These are phyloP conservation scores for Chromis chromis DNA, from an alignment of 2,797 vertebrate species.

Conservation along the genomic window DNA sequence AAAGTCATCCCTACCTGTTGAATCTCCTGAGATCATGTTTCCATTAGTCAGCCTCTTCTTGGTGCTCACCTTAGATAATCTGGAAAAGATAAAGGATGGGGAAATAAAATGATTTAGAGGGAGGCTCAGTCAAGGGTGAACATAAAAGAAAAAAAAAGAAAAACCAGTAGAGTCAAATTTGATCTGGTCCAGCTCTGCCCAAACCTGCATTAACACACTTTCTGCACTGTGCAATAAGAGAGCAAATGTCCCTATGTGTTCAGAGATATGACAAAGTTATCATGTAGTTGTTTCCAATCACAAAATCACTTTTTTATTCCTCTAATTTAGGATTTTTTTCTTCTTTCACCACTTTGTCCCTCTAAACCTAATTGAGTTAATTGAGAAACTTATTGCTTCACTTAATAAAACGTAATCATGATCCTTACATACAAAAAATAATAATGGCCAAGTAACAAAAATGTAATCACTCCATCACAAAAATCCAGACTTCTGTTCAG, in stretches of 20 bases:
- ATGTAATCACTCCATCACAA: too few relatives aligned
- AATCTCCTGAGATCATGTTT: constrained; percentile 62
- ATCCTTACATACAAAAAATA: too few relatives aligned
- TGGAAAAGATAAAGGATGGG: constrained; percentile 65
- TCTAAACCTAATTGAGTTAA: too few relatives aligned
- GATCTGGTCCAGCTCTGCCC: constrained; percentile 26
- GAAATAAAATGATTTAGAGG: constrained; percentile 53
- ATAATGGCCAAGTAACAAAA: too few relatives aligned
- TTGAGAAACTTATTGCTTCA: too few relatives aligned
- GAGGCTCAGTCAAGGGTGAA: constrained; percentile 22
- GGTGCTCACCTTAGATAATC: constrained; percentile 57
- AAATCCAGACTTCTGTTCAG: too few relatives aligned
- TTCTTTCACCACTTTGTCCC: too few relatives aligned
- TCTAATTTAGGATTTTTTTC: too few relatives aligned
- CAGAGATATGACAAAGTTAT: neutral
- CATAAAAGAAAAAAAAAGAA: constrained; percentile 11
- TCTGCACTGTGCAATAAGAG: neutral
- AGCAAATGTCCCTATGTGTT: constrained; percentile 7
- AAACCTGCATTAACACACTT: constrained; percentile 37
- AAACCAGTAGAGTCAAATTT: constrained; percentile 15
- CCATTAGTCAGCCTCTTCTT: constrained; percentile 62
- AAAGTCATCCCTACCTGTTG: constrained; percentile 68
- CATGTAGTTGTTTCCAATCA: too few relatives aligned
- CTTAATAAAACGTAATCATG: too few relatives aligned
- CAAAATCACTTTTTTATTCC: too few relatives aligned